Percentiles rank a stretch among this genome's conserved stretches.
These are phyloP conservation scores for Tricholaema leucomelas DNA, from an alignment of 2,113 vertebrate genomes.

Conservation along the genomic window DNA sequence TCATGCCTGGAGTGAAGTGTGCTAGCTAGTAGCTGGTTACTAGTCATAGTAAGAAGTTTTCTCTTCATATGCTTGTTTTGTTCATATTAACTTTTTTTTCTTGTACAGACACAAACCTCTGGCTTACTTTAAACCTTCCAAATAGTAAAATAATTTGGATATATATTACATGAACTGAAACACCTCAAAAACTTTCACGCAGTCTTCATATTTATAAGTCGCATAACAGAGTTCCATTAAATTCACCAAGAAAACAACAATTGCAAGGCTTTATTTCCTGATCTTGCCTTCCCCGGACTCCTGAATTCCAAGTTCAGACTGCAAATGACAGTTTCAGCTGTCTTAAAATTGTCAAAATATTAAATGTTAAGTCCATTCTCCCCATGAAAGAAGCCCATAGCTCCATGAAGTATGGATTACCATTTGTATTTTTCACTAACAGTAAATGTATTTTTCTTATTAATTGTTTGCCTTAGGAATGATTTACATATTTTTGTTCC, in stretches of 20 bases:
- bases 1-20: conserved; percentile 79
- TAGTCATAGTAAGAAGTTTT: conserved; percentile 86
- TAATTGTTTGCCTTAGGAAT: conserved; percentile 91
- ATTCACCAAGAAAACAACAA: conserved; percentile 78
- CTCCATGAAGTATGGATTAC: conserved; percentile 84
- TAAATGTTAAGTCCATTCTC: conserved; percentile 80
- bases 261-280: conserved; percentile 78
- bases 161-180: conserved; percentile 77
- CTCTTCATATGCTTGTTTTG: conserved; percentile 81
- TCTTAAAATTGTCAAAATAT: conserved; percentile 79
- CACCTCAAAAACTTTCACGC: conserved; percentile 76
- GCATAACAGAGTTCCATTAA: conserved; percentile 79
- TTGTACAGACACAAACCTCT: conserved; percentile 81
- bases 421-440: conserved; percentile 89
- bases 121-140: conserved; percentile 76
- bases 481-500: conserved; percentile 91
- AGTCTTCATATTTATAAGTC: conserved; percentile 78
- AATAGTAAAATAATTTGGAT: conserved; percentile 78
- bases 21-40: conserved; percentile 82
- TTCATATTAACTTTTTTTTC: conserved; percentile 82
- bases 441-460: conserved; percentile 91
- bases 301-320: conserved; percentile 79
- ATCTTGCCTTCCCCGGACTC: conserved; percentile 77
- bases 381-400: conserved; percentile 83
- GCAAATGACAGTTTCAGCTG: conserved; percentile 80